Evolutionary conservation across 1,140 invertebrate species (phyloP).

Genomic region (Paraescarpia echinospica): DNA sequence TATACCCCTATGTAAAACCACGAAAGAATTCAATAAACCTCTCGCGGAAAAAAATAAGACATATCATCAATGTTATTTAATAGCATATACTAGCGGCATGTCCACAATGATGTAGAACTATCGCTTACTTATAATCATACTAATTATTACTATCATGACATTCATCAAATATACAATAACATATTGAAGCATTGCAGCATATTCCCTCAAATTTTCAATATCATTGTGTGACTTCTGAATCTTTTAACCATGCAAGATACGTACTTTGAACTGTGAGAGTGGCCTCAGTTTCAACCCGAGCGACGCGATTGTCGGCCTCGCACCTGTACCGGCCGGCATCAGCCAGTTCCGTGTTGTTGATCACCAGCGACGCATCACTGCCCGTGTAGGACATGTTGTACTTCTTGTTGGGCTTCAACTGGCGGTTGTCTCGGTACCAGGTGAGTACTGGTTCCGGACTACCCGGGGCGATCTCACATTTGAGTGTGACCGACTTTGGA

Average conservation of each 20-base stretch:
- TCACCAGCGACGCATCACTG: slow-evolving; percentile 49
- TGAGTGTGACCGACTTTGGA: slow-evolving; percentile 16
- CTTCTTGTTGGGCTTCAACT: slow-evolving; percentile 50
- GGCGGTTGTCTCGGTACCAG: slow-evolving; percentile 42
- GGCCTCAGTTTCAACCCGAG: slow-evolving; percentile 51
- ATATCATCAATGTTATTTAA: background rate
- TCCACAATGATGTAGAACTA: background rate
- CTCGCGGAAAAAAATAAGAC: too few species aligned
- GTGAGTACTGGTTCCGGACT: slow-evolving; percentile 19
- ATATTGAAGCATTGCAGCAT: background rate
- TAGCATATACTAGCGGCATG: background rate
- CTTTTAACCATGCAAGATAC: slow-evolving; percentile 25
- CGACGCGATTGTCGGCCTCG: slow-evolving; percentile 50
- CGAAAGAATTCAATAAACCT: too few species aligned
- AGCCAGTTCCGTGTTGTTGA: slow-evolving; percentile 49
- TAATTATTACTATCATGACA: background rate
- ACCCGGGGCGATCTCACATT: slow-evolving; percentile 26
- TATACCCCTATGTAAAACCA: background rate
- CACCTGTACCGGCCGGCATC: slow-evolving; percentile 53
- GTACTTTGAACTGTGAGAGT: slow-evolving; percentile 53
- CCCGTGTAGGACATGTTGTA: slow-evolving; percentile 55
- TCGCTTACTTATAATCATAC: background rate
- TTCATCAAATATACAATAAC: background rate
- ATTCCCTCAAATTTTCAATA: background rate
- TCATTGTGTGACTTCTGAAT: background rate